Conservation (phyloP, 2,888 invertebrate species). For the Boloria selene region DNA sequence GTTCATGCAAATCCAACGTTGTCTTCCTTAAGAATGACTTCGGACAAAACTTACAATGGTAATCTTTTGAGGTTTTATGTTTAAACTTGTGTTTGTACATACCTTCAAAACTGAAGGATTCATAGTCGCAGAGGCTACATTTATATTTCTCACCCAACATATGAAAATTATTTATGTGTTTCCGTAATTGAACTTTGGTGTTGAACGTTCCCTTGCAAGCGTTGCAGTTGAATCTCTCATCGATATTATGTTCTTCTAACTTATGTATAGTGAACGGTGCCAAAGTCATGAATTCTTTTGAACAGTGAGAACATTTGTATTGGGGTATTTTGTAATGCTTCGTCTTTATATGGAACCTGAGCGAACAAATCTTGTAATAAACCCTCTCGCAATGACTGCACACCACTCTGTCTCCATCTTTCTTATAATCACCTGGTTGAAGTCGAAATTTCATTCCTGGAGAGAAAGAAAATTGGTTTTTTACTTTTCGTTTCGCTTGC, state of each 20-base stretch:
- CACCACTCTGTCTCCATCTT: conserved; percentile 48
- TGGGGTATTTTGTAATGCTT: conserved; percentile 61
- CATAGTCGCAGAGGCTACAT: conserved; percentile 65
- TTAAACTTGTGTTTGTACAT: conserved; percentile 68
- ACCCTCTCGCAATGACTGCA: conserved; percentile 57
- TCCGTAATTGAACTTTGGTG: conserved; percentile 55
- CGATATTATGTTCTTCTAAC: conserved; percentile 57
- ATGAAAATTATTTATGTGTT: conserved; percentile 65
- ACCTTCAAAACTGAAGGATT: conserved; percentile 57
- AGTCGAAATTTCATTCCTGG: conserved; percentile 55
- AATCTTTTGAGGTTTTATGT: conserved; percentile 68
- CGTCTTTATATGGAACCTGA: conserved; percentile 57
- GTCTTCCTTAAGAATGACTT: conserved; percentile 70
- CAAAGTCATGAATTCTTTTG: conserved; percentile 55
- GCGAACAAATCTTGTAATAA: conserved; percentile 54
- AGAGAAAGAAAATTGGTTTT: conserved; percentile 54
- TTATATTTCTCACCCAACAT: conserved; percentile 65
- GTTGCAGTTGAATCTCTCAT: conserved; percentile 64
- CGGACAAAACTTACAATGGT: conserved; percentile 68
- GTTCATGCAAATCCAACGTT: conserved; percentile 44
- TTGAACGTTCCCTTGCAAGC: conserved; percentile 66
- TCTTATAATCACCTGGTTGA: conserved; percentile 53
- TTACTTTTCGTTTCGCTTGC: conserved; percentile 2
- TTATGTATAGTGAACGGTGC: conserved; percentile 61
- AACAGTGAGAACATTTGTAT: conserved; percentile 53